Conservation (phyloP, 1,140 invertebrate species). For the Thaumetopoea pityocampa region DNA sequence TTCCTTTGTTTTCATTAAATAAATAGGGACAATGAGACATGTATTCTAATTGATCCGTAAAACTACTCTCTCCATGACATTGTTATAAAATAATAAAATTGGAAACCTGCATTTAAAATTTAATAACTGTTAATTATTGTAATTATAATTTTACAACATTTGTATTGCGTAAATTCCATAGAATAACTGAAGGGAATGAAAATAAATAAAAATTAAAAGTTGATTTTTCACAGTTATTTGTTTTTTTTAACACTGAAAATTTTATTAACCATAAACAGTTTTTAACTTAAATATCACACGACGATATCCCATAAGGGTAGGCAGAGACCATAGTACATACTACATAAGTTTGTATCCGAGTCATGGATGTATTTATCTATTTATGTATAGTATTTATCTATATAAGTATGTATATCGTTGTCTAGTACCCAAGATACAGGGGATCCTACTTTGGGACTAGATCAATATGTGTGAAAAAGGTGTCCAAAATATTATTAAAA, state of each 20-base stretch:
- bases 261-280: too few species aligned
- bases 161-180: constrained; percentile 69
- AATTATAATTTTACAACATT: constrained; percentile 70
- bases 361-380: too few species aligned
- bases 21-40: constrained; percentile 8
- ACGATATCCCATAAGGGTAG: too few species aligned
- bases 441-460: too few species aligned
- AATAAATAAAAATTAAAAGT: constrained; percentile 74
- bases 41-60: constrained; percentile 21
- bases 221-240: constrained; percentile 54
- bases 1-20: constrained; percentile 13
- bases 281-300: too few species aligned
- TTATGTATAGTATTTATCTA: too few species aligned
- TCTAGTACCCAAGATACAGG: too few species aligned
- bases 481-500: too few species aligned
- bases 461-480: too few species aligned
- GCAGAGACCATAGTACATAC: too few species aligned
- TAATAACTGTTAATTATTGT: constrained; percentile 66
- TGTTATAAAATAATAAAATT: constrained; percentile 49
- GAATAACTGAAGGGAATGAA: constrained; percentile 60
- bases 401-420: too few species aligned
- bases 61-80: constrained; percentile 60
- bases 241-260: constrained; percentile 11
- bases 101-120: constrained; percentile 69
- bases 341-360: too few species aligned